A percentile compares a stretch with the other conserved stretches of the same genome.
These are phyloP conservation scores for Ichneumoninae sp. DNA, from an alignment of 2,888 invertebrate genomes.

Conservation along the genomic window DNA sequence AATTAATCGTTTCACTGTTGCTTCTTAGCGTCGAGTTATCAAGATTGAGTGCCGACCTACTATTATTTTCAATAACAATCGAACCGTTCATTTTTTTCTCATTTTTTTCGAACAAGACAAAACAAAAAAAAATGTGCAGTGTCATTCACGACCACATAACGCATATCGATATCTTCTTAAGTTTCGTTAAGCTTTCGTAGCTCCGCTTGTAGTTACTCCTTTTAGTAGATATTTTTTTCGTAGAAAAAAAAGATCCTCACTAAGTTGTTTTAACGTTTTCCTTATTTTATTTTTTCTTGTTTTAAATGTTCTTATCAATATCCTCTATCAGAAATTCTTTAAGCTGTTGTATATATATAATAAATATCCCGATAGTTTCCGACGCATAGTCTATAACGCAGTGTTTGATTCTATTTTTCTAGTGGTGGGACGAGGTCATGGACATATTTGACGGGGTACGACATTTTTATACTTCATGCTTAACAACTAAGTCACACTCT, in stretches of 20 bases:
- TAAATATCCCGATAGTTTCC: constrained; percentile 63
- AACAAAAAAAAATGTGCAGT: constrained; percentile 1
- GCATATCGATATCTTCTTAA: constrained; percentile 42
- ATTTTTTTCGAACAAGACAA: constrained; percentile 14
- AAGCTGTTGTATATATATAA: constrained; percentile 26
- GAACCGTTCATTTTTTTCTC: constrained; percentile 3
- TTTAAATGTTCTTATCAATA: constrained; percentile 1
- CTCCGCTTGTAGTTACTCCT: constrained; percentile 76
- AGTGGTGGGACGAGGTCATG: constrained; percentile 99
- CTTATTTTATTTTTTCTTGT: background rate
- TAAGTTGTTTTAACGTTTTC: constrained; percentile 46
- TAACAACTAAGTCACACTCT: constrained; percentile 52
- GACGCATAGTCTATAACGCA: constrained; percentile 80
- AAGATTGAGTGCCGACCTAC: constrained; percentile 29
- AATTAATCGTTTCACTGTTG: constrained; percentile 53
- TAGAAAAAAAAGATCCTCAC: constrained; percentile 34
- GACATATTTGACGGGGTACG: constrained; percentile 98
- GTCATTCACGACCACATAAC: constrained; percentile 24
- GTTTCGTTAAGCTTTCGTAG: constrained; percentile 72
- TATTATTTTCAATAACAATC: constrained; percentile 14
- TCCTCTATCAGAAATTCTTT: constrained; percentile 29
- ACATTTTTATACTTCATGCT: constrained; percentile 83
- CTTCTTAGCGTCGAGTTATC: constrained; percentile 59
- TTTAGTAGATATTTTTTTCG: constrained; percentile 60
- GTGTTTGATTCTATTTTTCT: constrained; percentile 89